phyloP scores from a whole-genome alignment of 2,113 vertebrate genomes.

The Hippocampus mohnikei region DNA sequence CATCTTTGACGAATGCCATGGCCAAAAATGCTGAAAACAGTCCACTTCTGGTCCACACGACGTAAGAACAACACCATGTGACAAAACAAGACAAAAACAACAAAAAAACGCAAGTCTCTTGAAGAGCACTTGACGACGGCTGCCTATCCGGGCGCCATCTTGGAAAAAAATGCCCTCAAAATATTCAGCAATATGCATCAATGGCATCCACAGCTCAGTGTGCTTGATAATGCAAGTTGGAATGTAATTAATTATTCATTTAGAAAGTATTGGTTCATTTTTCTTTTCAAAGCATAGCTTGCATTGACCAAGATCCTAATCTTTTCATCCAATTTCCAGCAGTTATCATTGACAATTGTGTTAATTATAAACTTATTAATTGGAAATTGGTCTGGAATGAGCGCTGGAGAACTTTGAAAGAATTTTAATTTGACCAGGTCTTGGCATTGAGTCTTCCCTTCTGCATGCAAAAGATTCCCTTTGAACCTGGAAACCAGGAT shows the following conservation, averaged over 20 bases:
- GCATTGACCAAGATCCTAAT: slow-evolving; percentile 14
- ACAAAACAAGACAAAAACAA: too few species aligned
- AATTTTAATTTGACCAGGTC: neutral
- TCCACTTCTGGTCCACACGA: too few species aligned
- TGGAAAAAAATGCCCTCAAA: too few species aligned
- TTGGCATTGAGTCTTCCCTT: slow-evolving; percentile 21
- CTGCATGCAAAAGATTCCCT: slow-evolving; percentile 40
- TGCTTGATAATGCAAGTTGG: slow-evolving; percentile 32
- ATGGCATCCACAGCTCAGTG: slow-evolving; percentile 28
- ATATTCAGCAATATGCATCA: slow-evolving; percentile 43
- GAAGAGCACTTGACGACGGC: too few species aligned
- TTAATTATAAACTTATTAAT: neutral
- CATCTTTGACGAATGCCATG: too few species aligned
- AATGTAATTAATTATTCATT: slow-evolving; percentile 50
- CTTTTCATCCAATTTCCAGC: slow-evolving; percentile 11
- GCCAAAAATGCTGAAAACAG: too few species aligned
- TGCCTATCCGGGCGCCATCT: too few species aligned
- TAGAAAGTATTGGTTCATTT: slow-evolving; percentile 28
- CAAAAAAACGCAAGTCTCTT: too few species aligned
- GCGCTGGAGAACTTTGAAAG: slow-evolving; percentile 24
- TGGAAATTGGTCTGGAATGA: neutral
- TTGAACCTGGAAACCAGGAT: slow-evolving; percentile 60
- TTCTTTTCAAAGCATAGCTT: slow-evolving; percentile 14
- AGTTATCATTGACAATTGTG: slow-evolving; percentile 10
- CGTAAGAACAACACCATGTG: too few species aligned